Conservation (phyloP, 2,888 invertebrate species). For the Lacanobia oleracea region DNA sequence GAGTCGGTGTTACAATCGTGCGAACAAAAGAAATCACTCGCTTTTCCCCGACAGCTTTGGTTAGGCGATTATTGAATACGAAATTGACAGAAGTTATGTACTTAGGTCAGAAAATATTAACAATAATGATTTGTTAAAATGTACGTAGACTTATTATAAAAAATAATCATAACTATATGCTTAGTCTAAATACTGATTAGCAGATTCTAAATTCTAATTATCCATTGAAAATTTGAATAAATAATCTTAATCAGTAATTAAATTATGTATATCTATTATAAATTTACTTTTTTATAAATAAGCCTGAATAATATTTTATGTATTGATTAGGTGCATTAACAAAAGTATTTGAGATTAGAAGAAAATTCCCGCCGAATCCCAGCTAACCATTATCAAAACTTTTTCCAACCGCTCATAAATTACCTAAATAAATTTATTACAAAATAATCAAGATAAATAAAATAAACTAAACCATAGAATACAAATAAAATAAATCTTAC, state of each 20-base stretch:
- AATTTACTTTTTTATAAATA: too few species aligned
- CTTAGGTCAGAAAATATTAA: constrained; percentile 7
- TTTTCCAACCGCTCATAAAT: too few species aligned
- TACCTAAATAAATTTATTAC: neutral
- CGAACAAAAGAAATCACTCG: constrained; percentile 55
- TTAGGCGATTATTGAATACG: constrained; percentile 43
- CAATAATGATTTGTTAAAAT: neutral
- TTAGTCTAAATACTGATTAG: too few species aligned
- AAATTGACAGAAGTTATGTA: constrained; percentile 25
- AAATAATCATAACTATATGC: too few species aligned
- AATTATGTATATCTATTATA: too few species aligned
- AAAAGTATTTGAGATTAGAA: neutral
- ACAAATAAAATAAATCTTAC: constrained; percentile 63
- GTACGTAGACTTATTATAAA: too few species aligned
- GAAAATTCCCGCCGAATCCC: neutral
- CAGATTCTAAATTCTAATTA: too few species aligned
- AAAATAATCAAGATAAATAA: neutral
- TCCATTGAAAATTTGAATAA: too few species aligned
- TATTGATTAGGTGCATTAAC: neutral
- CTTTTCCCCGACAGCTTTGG: constrained; percentile 23
- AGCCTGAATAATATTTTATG: neutral
- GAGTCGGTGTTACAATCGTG: constrained; percentile 52
- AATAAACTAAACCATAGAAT: neutral
- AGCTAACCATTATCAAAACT: too few species aligned
- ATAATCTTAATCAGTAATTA: too few species aligned